Percentiles rank a stretch among this genome's conserved stretches.
phyloP scores from a whole-genome alignment of 2,797 vertebrate genomes.

The Pagetopsis macropterus region DNA sequence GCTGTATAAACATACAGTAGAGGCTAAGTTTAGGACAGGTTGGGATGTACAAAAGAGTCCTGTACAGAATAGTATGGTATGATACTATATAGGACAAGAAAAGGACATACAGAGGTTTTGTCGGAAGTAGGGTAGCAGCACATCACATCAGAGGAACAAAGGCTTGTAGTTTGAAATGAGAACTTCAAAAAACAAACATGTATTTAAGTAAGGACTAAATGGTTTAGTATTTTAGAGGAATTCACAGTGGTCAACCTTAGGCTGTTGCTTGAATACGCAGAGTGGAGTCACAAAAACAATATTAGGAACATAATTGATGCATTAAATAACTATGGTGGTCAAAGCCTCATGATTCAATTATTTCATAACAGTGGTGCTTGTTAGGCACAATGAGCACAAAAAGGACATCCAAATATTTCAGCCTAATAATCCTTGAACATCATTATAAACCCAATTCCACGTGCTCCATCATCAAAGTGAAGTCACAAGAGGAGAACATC shows the following conservation, averaged over 20 bases:
- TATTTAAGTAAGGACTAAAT: neutral
- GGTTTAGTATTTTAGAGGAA: neutral
- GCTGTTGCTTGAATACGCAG: neutral
- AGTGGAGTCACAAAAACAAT: neutral
- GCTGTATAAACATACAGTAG: neutral
- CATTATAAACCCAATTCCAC: conserved; percentile 7
- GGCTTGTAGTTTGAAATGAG: neutral
- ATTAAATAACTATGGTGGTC: conserved; percentile 11
- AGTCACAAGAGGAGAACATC: neutral
- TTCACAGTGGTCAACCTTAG: neutral
- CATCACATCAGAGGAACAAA: neutral
- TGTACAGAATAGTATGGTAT: neutral
- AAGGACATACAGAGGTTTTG: neutral
- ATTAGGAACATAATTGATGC: neutral
- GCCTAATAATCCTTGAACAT: conserved; percentile 14
- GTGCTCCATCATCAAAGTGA: conserved; percentile 12
- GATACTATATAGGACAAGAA: neutral
- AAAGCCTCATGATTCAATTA: conserved; percentile 7
- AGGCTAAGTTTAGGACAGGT: neutral
- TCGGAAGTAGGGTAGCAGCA: neutral
- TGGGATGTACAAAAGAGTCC: neutral
- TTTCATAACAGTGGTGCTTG: conserved; percentile 14
- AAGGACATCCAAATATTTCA: conserved; percentile 4
- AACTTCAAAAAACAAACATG: neutral
- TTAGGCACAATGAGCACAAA: conserved; percentile 11